Evolutionary conservation across 2,888 invertebrate species (phyloP), one percentile per base, ranked within the genome.

Genomic region (Cryptus armator): DNA sequence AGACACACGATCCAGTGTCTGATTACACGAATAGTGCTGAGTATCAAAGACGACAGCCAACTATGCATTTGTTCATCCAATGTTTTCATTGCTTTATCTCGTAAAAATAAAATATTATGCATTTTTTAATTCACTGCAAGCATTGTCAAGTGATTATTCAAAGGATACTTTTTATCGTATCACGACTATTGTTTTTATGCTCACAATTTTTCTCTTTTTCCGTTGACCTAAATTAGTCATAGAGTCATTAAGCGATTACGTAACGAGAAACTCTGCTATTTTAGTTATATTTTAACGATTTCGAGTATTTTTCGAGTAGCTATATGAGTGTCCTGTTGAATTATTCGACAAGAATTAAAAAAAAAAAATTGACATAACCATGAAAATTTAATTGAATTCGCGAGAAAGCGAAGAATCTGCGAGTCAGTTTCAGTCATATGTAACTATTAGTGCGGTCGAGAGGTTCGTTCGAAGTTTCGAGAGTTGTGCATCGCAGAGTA

Each of bases 391-490:
- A 10, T 48, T 12, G 4, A 48, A 48, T 48, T n/a, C 48, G 48
- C 12, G 10, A 12, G 12, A 48, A 48, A 48, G 9, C 6, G 37
- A 37, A 48, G n/a, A 48, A 48, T 48, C n/a, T n/a, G 0, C 48
- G 48, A 14, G 48, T 12, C 48, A 4, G 14, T 48, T n/a, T 12
- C 48, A 48, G 12, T 48, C 14, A 12, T 48, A 48, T 48, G 48
- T n/a, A 32, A 10, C 14, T 29, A n/a, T 62, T 14, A 10, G 32
- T 29, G 4, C 64, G 43, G 64, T 12, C 16, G 43, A 51, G 29
- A 67, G 44, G 9, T 24, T 46, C 67, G 78, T 24, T 62, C 43
- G 14, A 68, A 83, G 62, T 83, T 83, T 67, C 48, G 67, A 67
- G 67, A 72, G 37, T 46, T 19, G 62, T 79, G 53, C 67, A 62